Base-by-base conservation (phyloP, 2,888 invertebrate genomes). In the Monoplex corrugatus region DNA sequence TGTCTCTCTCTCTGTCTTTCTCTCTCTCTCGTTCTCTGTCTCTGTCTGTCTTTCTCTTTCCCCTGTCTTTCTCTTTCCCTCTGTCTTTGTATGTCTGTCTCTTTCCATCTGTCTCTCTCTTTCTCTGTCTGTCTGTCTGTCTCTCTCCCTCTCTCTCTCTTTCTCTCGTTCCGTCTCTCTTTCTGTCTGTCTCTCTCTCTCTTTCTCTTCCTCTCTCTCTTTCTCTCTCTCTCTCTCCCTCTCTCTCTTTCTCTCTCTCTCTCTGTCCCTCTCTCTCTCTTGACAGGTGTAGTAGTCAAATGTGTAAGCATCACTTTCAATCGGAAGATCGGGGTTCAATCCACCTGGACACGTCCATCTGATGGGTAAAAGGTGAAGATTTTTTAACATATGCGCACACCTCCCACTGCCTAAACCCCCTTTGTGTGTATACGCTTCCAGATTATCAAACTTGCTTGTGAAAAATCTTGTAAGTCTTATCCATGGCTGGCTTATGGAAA, bases 201-300 rank as follows among this genome's bases (percentile, higher is more conserved):
- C 72, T 32, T 35, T 32, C 72, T 72, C 35, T 8, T 0, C 16
- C 32, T 19, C 72, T 32, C 72, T n/a, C 72, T 32, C 72, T 35
- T 5, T 72, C 72, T 19, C 72, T 19, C 35, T 5, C 19, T 19
- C 35, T 0, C 19, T 32, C 8, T 19, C 19, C 16, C 72, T 8
- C 35, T 32, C 72, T 72, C 72, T 72, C 72, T 23, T 28, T 23
- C 68, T 68, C 68, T 72, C 68, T 72, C 68, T 72, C 68, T 72
- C 68, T 72, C 68, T 72, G n/a, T 72, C 68, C 32, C 68, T 72
- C 68, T 72, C 68, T 72, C 68, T 72, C 68, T 72, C 68, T 72
- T n/a, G n/a, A n/a, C n/a, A n/a, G n/a, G n/a, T n/a, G n/a, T n/a
- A n/a, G n/a, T n/a, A n/a, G n/a, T n/a, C n/a, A n/a, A n/a, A n/a